A percentile compares a stretch with the other conserved stretches of the same genome.
Conservation (phyloP, 2,797 vertebrate species). For the Glyptemys insculpta region DNA sequence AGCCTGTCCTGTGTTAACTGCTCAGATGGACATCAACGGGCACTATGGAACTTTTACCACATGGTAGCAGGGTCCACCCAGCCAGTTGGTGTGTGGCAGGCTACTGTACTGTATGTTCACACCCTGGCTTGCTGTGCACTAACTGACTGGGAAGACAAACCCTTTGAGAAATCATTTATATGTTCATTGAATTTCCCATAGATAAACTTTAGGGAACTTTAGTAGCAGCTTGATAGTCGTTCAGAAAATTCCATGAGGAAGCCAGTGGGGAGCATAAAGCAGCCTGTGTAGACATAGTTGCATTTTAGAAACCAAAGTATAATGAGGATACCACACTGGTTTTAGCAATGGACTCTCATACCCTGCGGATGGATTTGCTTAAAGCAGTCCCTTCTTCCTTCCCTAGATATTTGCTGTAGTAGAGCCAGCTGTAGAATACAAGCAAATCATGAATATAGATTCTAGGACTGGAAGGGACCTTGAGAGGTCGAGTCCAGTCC, state of each 20-base stretch:
- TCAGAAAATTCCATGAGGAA: background rate
- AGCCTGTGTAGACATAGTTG: background rate
- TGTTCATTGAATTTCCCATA: background rate
- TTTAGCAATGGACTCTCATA: background rate
- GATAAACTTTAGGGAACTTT: background rate
- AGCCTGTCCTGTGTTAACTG: background rate
- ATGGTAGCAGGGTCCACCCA: background rate
- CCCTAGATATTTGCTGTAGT: background rate
- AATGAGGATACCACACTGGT: background rate
- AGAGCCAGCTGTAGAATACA: background rate
- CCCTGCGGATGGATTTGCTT: background rate
- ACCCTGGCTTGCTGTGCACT: background rate
- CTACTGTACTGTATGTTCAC: background rate
- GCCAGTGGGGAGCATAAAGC: background rate
- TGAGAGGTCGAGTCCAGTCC: too few relatives aligned
- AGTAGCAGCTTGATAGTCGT: background rate
- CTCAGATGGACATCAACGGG: background rate
- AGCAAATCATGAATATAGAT: background rate
- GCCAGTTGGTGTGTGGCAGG: background rate
- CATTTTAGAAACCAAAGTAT: background rate
- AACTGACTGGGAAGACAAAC: background rate
- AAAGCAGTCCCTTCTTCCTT: background rate
- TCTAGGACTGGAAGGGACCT: too few relatives aligned
- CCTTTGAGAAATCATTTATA: background rate
- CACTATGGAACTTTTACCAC: background rate